Percentiles rank a stretch among this genome's conserved stretches.
Evolutionary conservation across 2,113 vertebrate species (phyloP).

Genomic region (Macrotus californicus): DNA sequence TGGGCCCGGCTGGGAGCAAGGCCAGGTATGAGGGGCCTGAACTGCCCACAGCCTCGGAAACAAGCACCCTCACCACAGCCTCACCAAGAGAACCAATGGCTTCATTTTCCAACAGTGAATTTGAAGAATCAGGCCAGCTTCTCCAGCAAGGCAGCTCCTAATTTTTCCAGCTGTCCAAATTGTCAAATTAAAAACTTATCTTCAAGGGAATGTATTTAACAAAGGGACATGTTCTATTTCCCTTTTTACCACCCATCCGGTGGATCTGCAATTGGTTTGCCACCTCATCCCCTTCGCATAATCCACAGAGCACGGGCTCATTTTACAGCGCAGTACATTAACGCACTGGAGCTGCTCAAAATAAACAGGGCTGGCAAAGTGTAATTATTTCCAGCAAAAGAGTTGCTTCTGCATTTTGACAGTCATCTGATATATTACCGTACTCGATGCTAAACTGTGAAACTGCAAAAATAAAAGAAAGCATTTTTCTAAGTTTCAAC

Average conservation of each 20-base stretch:
- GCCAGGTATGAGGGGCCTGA: background rate
- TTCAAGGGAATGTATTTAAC: slow-evolving; percentile 54
- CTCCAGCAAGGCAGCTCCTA: slow-evolving; percentile 30
- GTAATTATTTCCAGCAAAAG: slow-evolving; percentile 72
- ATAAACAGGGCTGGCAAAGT: slow-evolving; percentile 65
- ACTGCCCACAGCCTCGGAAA: background rate
- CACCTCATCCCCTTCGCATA: slow-evolving; percentile 22
- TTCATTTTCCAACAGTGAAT: slow-evolving; percentile 12
- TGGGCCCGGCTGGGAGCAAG: background rate
- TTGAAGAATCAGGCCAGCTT: slow-evolving; percentile 48
- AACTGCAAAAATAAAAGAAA: slow-evolving; percentile 60
- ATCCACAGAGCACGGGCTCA: slow-evolving; percentile 1
- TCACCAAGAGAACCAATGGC: slow-evolving; percentile 11
- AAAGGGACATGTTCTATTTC: slow-evolving; percentile 58
- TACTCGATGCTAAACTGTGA: slow-evolving; percentile 65
- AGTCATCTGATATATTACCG: slow-evolving; percentile 61
- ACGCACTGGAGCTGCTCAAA: slow-evolving; percentile 36
- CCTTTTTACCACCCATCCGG: slow-evolving; percentile 49
- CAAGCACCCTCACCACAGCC: slow-evolving; percentile 5
- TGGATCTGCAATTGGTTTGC: slow-evolving; percentile 46
- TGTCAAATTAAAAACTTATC: slow-evolving; percentile 65
- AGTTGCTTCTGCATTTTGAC: slow-evolving; percentile 62
- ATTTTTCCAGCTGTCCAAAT: slow-evolving; percentile 54
- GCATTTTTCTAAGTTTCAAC: slow-evolving; percentile 48
- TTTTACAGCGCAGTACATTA: slow-evolving; percentile 40